Percentiles rank a stretch among this genome's conserved stretches.
Conservation (phyloP, 2,888 invertebrate genomes). For the Cosmorhoe ocellata region DNA sequence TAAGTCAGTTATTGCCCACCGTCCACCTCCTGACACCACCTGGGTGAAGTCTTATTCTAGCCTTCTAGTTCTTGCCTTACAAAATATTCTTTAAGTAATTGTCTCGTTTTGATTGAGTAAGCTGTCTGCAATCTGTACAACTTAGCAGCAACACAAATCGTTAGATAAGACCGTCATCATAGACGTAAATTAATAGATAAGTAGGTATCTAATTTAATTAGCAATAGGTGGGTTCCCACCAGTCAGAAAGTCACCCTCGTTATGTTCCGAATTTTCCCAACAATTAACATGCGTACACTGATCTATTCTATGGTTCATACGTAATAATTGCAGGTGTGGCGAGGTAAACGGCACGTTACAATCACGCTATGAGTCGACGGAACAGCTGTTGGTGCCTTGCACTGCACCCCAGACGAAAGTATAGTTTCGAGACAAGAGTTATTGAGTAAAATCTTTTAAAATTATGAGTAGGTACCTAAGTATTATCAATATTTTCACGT, state of each 20-base stretch:
- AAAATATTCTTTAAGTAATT: too few species aligned
- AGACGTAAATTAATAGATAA: conserved; percentile 75
- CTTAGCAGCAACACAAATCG: conserved; percentile 57
- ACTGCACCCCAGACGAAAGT: neutral
- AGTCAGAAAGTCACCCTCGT: conserved; percentile 74
- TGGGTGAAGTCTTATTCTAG: too few species aligned
- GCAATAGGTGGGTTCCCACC: conserved; percentile 78
- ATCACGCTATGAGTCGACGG: conserved; percentile 50
- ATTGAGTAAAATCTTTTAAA: neutral
- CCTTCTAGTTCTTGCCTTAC: too few species aligned
- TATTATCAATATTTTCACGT: too few species aligned
- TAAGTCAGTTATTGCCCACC: too few species aligned
- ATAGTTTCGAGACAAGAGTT: neutral
- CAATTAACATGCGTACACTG: conserved; percentile 64
- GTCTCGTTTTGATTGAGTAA: too few species aligned
- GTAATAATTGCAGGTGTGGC: conserved; percentile 68
- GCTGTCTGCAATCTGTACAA: conserved; percentile 31
- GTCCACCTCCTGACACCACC: too few species aligned
- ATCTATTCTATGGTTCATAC: conserved; percentile 24
- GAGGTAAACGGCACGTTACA: conserved; percentile 53
- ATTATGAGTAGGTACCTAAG: too few species aligned
- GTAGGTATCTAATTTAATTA: conserved; percentile 80
- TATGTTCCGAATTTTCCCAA: conserved; percentile 68
- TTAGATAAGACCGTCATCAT: too few species aligned
- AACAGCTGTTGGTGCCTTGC: conserved; percentile 24